A percentile compares a stretch with the other conserved stretches of the same genome.
Evolutionary conservation across 2,888 invertebrate genomes (phyloP).

Genomic region (Gandaritis pyraliata): DNA sequence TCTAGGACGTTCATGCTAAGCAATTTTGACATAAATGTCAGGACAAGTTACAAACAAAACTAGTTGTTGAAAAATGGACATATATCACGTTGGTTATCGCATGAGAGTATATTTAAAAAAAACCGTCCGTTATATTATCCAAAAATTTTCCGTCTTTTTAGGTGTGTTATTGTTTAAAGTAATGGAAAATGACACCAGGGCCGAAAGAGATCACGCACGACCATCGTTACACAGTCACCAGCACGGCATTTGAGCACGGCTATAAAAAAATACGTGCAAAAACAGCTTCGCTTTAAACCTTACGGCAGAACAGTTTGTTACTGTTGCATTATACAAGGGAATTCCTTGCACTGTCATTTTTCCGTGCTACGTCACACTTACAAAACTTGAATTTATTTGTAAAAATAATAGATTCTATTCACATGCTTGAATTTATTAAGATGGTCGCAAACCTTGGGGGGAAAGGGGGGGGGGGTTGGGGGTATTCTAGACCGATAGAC

Average conservation of each 20-base stretch:
- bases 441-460: too few species aligned
- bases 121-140: slow-evolving; percentile 31
- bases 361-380: background rate
- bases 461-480: too few species aligned
- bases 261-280: slow-evolving; percentile 34
- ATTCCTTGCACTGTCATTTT: background rate
- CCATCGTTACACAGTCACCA: slow-evolving; percentile 64
- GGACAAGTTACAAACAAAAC: slow-evolving; percentile 20
- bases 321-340: background rate
- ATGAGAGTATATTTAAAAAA: slow-evolving; percentile 40
- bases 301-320: slow-evolving; percentile 14
- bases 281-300: slow-evolving; percentile 48
- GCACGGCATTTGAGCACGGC: slow-evolving; percentile 68
- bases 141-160: slow-evolving; percentile 63
- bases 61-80: slow-evolving; percentile 23
- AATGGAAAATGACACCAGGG: slow-evolving; percentile 79
- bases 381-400: too few species aligned
- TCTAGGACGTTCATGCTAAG: too few species aligned
- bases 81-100: slow-evolving; percentile 27
- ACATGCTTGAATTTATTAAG: too few species aligned
- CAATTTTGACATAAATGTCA: slow-evolving; percentile 13
- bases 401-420: background rate
- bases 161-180: slow-evolving; percentile 64
- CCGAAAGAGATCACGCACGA: slow-evolving; percentile 77
- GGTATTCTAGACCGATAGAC: too few species aligned